Conservation (phyloP, 2,888 invertebrate genomes). For the Amiota minor region DNA sequence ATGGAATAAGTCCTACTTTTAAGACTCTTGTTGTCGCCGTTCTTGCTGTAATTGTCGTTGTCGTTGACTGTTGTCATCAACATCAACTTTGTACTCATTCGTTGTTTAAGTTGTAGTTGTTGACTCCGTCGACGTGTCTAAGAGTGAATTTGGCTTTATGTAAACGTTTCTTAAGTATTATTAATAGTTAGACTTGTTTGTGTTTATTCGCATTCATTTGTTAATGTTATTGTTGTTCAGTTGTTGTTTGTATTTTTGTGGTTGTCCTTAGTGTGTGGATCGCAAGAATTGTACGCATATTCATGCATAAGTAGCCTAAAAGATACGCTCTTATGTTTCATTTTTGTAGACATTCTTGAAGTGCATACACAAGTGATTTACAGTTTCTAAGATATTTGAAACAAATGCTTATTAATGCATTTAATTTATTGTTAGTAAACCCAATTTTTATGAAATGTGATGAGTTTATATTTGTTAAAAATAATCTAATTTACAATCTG, state of each 20-base stretch:
- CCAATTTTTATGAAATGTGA: too few species aligned
- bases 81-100: background rate
- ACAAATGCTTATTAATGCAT: too few species aligned
- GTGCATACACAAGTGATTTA: background rate
- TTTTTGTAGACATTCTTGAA: background rate
- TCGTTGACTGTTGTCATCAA: too few species aligned
- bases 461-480: too few species aligned
- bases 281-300: too few species aligned
- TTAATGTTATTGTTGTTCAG: slow-evolving; percentile 16
- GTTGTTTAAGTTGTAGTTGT: too few species aligned
- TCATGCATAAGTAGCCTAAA: slow-evolving; percentile 40
- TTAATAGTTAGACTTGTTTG: slow-evolving; percentile 56
- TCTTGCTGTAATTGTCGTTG: background rate
- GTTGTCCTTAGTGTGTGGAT: slow-evolving; percentile 35
- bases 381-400: too few species aligned
- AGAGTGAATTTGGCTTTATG: slow-evolving; percentile 8
- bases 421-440: too few species aligned
- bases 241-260: slow-evolving; percentile 41
- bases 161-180: slow-evolving; percentile 52
- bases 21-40: background rate
- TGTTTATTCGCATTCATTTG: slow-evolving; percentile 25
- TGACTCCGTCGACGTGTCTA: background rate
- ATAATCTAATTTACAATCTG: too few species aligned
- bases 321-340: slow-evolving; percentile 4
- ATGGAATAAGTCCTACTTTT: slow-evolving; percentile 14